phyloP scores from a whole-genome alignment of 2,113 vertebrate genomes.

The Lota lota region DNA sequence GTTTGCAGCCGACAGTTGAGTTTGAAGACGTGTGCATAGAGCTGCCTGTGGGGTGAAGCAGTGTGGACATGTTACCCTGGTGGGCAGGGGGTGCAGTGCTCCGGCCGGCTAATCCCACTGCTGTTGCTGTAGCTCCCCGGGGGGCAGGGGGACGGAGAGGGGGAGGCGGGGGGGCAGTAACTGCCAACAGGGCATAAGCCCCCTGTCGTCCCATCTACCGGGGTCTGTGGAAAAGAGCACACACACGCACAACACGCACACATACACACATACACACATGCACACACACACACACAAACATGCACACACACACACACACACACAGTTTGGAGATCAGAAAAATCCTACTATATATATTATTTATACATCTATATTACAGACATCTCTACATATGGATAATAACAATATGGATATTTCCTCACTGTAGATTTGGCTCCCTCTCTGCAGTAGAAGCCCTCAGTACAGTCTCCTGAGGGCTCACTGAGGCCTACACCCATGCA shows the following conservation, averaged over 20 bases:
- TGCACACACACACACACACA: too few relatives aligned
- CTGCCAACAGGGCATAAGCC: slow-evolving; percentile 79
- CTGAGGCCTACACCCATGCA: slow-evolving; percentile 74
- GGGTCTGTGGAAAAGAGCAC: slow-evolving; percentile 61
- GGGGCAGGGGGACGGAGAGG: slow-evolving; percentile 78
- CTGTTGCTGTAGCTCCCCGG: slow-evolving; percentile 80
- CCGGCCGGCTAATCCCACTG: slow-evolving; percentile 66
- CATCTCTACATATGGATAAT: too few relatives aligned
- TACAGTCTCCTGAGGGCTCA: slow-evolving; percentile 75
- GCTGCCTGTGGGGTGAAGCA: background rate
- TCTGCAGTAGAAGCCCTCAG: slow-evolving; percentile 82
- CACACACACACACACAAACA: too few relatives aligned
- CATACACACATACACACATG: too few relatives aligned
- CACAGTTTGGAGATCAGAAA: too few relatives aligned
- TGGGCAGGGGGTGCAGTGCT: slow-evolving; percentile 78
- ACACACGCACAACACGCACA: background rate
- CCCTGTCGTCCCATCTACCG: slow-evolving; percentile 75
- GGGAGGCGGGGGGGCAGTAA: slow-evolving; percentile 77
- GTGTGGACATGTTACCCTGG: slow-evolving; percentile 71
- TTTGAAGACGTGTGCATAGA: background rate
- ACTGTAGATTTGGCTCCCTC: slow-evolving; percentile 76
- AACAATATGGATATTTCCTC: slow-evolving; percentile 32
- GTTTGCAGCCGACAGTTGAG: too few relatives aligned
- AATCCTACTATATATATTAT: too few relatives aligned
- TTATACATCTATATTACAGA: too few relatives aligned